phyloP scores from a whole-genome alignment of 2,888 invertebrate genomes.

The Geotrupes spiniger region DNA sequence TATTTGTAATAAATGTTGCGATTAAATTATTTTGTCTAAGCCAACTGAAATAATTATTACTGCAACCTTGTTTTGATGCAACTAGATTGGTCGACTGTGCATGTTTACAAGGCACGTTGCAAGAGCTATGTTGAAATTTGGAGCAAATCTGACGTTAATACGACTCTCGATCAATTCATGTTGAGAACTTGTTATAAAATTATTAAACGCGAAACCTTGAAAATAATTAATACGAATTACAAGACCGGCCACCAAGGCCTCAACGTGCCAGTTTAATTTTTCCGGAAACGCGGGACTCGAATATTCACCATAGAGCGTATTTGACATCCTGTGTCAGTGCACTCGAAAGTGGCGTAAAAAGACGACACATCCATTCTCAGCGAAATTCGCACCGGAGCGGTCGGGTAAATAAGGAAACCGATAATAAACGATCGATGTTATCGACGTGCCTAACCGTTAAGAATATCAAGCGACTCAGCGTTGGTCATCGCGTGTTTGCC shows the following conservation, averaged over 20 bases:
- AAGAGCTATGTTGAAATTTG: too few relatives aligned
- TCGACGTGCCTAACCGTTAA: not conserved
- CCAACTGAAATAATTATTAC: too few relatives aligned
- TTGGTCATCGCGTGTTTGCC: not conserved
- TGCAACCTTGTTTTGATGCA: too few relatives aligned
- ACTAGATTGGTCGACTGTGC: too few relatives aligned
- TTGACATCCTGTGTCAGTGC: constrained; percentile 2
- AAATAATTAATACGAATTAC: too few relatives aligned
- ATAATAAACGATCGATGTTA: not conserved
- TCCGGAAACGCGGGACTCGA: constrained; percentile 16
- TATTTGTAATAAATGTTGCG: too few relatives aligned
- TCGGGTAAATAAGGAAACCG: constrained; percentile 2
- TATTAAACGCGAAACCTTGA: too few relatives aligned
- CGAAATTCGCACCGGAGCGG: not conserved
- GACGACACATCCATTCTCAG: not conserved
- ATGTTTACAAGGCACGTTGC: too few relatives aligned
- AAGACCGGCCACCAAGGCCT: not conserved
- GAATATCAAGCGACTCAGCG: constrained; percentile 1
- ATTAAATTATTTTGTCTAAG: too few relatives aligned
- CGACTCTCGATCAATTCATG: too few relatives aligned
- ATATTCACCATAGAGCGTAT: not conserved
- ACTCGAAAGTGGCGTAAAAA: constrained; percentile 1
- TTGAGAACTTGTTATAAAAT: too few relatives aligned
- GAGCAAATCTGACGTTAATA: too few relatives aligned
- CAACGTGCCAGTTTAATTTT: constrained; percentile 8